phyloP scores from a whole-genome alignment of 2,113 vertebrate species.

The Mionectes macconnelli region DNA sequence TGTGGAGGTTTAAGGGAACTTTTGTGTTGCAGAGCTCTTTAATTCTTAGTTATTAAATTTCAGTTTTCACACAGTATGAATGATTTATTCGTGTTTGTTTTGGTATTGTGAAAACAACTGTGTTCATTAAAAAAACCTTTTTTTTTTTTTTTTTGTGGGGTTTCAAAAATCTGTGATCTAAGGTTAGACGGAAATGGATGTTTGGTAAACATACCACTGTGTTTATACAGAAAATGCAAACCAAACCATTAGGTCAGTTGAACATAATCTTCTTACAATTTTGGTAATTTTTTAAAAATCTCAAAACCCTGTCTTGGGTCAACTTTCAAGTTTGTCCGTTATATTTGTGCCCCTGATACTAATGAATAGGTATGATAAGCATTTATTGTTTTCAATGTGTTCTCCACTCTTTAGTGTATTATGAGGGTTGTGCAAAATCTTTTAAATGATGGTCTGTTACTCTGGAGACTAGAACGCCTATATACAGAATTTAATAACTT shows the following conservation, averaged over 20 bases:
- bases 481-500: not conserved
- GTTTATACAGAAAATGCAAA: slow-evolving; percentile 72
- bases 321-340: slow-evolving; percentile 50
- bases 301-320: slow-evolving; percentile 6
- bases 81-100: not conserved
- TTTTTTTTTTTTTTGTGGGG: not conserved
- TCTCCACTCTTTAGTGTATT: not conserved
- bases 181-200: slow-evolving; percentile 21
- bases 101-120: not conserved
- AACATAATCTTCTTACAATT: slow-evolving; percentile 30
- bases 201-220: slow-evolving; percentile 64
- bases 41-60: not conserved
- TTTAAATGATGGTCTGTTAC: not conserved
- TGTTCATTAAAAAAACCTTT: not conserved
- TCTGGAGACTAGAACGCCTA: slow-evolving; percentile 18
- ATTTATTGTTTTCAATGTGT: not conserved
- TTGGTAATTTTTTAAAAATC: not conserved
- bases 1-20: not conserved
- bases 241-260: slow-evolving; percentile 56
- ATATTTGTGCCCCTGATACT: not conserved
- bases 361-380: not conserved
- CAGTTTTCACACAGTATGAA: not conserved
- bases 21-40: not conserved
- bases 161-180: not conserved
- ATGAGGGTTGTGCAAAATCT: not conserved